Percentiles rank a stretch among this genome's conserved stretches.
phyloP scores from a whole-genome alignment of 2,113 vertebrate genomes.

The Cisticola juncidis region DNA sequence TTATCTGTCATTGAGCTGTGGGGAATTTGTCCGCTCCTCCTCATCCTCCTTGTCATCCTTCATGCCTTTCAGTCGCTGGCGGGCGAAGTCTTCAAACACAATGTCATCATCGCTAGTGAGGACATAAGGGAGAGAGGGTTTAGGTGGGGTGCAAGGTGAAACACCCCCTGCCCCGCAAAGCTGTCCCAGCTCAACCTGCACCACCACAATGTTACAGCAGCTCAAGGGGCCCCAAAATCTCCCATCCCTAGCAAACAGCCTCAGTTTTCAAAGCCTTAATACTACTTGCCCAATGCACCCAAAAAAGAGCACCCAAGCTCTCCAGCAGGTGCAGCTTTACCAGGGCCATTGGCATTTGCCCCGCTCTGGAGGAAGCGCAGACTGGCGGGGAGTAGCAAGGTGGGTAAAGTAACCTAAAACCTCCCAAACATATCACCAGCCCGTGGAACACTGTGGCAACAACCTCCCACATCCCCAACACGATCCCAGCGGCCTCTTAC shows the following conservation, averaged over 20 bases:
- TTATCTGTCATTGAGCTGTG: constrained; percentile 86
- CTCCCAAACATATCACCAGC: neutral
- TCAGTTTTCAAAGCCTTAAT: neutral
- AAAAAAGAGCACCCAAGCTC: neutral
- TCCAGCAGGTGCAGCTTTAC: neutral
- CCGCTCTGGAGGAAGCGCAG: rapidly evolving
- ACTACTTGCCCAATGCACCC: neutral
- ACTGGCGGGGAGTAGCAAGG: neutral
- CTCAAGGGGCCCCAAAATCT: neutral
- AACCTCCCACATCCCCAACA: neutral
- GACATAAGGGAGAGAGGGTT: neutral
- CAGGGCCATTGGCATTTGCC: neutral
- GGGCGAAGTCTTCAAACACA: constrained; percentile 94
- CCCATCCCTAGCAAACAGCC: neutral
- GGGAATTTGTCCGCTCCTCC: constrained; percentile 85
- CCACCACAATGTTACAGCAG: rapidly evolving
- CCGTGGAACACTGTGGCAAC: rapidly evolving
- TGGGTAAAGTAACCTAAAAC: neutral
- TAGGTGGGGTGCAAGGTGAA: neutral
- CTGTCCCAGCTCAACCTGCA: neutral
- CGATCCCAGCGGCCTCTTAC: neutral
- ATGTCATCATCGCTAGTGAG: constrained; percentile 89
- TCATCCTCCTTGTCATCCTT: constrained; percentile 91
- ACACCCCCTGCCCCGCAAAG: neutral
- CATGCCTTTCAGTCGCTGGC: constrained; percentile 88